Percentiles rank a stretch among this genome's conserved stretches.
phyloP scores from a whole-genome alignment of 2,888 invertebrate genomes.

The Cecidostiba fungosa region DNA sequence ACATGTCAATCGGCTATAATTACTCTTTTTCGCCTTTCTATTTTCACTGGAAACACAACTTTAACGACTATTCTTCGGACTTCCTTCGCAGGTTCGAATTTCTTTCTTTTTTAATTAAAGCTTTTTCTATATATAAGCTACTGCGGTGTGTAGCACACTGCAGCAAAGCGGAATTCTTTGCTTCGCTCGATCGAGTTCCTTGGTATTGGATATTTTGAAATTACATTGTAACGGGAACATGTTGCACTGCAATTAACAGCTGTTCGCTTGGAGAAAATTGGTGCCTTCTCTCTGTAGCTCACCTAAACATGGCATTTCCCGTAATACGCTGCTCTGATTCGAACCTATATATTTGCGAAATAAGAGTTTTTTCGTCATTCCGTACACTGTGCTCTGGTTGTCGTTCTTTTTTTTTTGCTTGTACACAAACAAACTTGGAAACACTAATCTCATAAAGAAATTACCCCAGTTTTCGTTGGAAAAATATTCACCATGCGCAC shows the following conservation, averaged over 20 bases:
- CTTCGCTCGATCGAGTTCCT: background rate
- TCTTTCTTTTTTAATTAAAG: slow-evolving; percentile 19
- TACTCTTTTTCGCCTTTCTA: background rate
- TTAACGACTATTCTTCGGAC: background rate
- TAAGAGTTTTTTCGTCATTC: background rate
- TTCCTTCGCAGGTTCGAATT: background rate
- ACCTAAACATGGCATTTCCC: background rate
- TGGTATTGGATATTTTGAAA: background rate
- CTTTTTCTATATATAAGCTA: background rate
- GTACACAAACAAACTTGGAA: background rate
- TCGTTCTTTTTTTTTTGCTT: background rate
- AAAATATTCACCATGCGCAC: background rate
- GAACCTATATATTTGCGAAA: background rate
- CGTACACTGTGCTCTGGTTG: background rate
- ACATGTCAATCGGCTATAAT: slow-evolving; percentile 31
- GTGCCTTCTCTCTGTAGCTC: background rate
- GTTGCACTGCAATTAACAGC: background rate
- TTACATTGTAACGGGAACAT: background rate
- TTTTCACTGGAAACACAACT: slow-evolving; percentile 21
- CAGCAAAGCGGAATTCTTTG: background rate
- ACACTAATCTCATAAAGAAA: background rate
- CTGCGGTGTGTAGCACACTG: background rate
- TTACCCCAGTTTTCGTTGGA: background rate
- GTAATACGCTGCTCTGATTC: background rate
- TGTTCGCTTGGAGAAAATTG: background rate